A percentile compares a stretch with the other conserved stretches of the same genome.
Evolutionary conservation across 2,113 vertebrate species (phyloP).

Genomic region (Procapra przewalskii): DNA sequence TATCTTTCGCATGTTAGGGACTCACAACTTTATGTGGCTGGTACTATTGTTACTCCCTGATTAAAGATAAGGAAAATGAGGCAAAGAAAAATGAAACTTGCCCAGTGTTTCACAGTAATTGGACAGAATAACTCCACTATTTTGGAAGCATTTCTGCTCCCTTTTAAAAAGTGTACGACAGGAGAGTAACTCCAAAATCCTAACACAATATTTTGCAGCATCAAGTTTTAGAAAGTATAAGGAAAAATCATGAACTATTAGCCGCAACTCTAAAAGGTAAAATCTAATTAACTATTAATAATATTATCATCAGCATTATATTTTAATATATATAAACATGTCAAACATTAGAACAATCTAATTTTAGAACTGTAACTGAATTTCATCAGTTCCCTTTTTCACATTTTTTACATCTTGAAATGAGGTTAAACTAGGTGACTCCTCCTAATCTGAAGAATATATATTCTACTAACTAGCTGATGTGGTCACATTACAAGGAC

Average conservation of each 20-base stretch:
- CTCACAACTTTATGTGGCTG: background rate
- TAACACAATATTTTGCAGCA: background rate
- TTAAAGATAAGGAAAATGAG: background rate
- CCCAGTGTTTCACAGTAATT: background rate
- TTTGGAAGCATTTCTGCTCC: background rate
- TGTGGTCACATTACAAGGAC: background rate
- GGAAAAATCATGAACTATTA: conserved; percentile 9
- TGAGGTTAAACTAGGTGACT: background rate
- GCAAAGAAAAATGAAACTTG: background rate
- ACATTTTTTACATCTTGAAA: conserved; percentile 10
- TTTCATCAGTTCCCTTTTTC: conserved; percentile 5
- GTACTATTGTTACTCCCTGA: background rate
- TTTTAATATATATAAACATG: background rate
- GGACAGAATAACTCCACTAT: background rate
- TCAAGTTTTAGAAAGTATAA: background rate
- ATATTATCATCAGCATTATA: conserved; percentile 1
- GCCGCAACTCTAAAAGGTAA: background rate
- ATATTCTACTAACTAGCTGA: conserved; percentile 16
- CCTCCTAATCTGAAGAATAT: conserved; percentile 8
- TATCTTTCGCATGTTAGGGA: background rate
- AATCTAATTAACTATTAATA: background rate
- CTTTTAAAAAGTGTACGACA: background rate
- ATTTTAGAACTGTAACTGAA: background rate
- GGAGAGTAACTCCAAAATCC: background rate
- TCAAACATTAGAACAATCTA: conserved; percentile 3